Base-by-base conservation (phyloP, 2,888 invertebrate species). In the Crioceris asparagi region DNA sequence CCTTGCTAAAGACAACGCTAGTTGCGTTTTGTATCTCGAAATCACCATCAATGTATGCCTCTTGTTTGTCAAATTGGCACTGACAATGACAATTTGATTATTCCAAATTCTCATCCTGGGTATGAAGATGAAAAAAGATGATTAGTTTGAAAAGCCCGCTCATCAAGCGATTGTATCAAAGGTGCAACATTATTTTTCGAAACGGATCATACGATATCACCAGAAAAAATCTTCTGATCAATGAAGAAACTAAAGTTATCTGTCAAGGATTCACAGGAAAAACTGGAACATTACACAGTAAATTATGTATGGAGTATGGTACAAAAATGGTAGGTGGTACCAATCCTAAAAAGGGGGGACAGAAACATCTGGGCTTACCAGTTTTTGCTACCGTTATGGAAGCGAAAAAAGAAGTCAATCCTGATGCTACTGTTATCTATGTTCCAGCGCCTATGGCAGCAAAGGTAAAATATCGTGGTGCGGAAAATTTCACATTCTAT, bases 291-390 rank as follows among this genome's bases (percentile, higher is more conserved):
- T 74, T 74, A 54, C 76, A 77, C 55, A 72, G 76, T 48, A 72
- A 79, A 54, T 77, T 82, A 56, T 79, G 83, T 17, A 68, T 88
- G 34, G 80, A 83, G 47, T 87, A 87, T 72, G 84, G 84, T 32
- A 83, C 85, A 1, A 74, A 77, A 47, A 65, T 92, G 51, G 88
- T 91, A 36, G 92, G 91, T 40, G 91, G 80, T 42, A 74, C 77
- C 30, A 76, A 72, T 33, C 80, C 80, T 8, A 83, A 82, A 39
- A 93, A 90, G 65, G 90, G 82, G 29, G 90, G 88, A 19, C 70
- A 74, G 45, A 75, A 71, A 38, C 91, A 92, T 66, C 68, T 91
- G 39, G 82, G 79, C 43, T 68, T 79, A 40, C 88, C 90, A 12
- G 68, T 71, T 3, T 71, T 70, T 45, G 64, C 65, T 26, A 64